Evolutionary conservation across 1,140 invertebrate species (phyloP).

Genomic region (Dinoponera quadriceps): DNA sequence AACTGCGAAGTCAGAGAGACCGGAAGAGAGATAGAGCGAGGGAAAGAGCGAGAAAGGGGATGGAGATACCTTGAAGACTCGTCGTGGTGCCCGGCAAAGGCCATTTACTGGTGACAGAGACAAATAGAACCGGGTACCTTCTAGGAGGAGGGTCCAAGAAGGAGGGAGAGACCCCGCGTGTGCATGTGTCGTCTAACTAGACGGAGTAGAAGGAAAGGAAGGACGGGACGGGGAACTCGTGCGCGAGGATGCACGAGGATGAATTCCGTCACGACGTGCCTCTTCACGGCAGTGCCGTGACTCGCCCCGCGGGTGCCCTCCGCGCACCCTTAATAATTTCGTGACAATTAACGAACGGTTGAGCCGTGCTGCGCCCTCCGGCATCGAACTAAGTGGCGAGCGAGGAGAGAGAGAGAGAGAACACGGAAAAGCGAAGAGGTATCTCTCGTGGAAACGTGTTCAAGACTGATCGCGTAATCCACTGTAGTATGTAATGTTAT

Average conservation of each 20-base stretch:
- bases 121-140: conserved; percentile 74
- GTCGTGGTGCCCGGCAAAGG: conserved; percentile 66
- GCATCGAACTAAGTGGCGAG: conserved; percentile 7
- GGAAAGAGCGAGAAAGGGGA: conserved; percentile 31
- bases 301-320: conserved; percentile 28
- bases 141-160: conserved; percentile 47
- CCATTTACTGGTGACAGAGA: conserved; percentile 77
- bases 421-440: conserved; percentile 3
- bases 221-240: conserved; percentile 46
- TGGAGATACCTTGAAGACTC: conserved; percentile 50
- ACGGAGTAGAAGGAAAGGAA: conserved; percentile 60
- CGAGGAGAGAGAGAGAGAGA: background rate
- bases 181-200: conserved; percentile 64
- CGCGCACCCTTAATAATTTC: conserved; percentile 62
- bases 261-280: conserved; percentile 69
- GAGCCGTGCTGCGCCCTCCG: conserved; percentile 17
- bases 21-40: background rate
- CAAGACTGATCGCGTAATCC: background rate
- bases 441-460: background rate
- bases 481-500: too few species aligned
- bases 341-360: conserved; percentile 60
- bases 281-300: conserved; percentile 51
- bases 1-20: conserved; percentile 20
- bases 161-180: conserved; percentile 37
- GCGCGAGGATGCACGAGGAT: conserved; percentile 59